phyloP scores from a whole-genome alignment of 35 echinoderm and acorn worm genomes.

The Lytechinus pictus region DNA sequence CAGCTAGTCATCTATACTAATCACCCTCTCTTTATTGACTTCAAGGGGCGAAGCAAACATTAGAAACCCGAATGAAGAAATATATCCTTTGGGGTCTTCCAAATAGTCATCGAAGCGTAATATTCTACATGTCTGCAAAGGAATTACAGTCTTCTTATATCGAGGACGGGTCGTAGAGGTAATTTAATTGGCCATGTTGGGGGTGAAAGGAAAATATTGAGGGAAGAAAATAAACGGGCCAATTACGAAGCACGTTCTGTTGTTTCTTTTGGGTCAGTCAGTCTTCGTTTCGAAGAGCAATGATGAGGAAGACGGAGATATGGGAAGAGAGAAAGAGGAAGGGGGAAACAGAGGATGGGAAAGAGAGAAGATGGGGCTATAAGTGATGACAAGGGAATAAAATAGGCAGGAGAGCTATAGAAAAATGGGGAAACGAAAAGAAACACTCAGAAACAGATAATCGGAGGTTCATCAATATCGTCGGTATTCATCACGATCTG shows the following conservation, averaged over 20 bases:
- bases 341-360: not conserved
- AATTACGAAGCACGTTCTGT: not conserved
- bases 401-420: not conserved
- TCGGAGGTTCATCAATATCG: too few species aligned
- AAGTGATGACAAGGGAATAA: not conserved
- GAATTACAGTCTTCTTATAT: not conserved
- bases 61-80: not conserved
- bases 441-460: not conserved
- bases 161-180: not conserved
- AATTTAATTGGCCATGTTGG: not conserved
- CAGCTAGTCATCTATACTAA: not conserved
- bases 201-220: not conserved
- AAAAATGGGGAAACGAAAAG: not conserved
- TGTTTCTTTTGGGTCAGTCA: not conserved
- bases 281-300: not conserved
- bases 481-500: too few species aligned
- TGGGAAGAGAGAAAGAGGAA: not conserved
- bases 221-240: not conserved
- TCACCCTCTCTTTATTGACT: not conserved
- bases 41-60: not conserved
- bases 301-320: not conserved
- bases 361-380: not conserved
- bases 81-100: not conserved
- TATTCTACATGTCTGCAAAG: not conserved
- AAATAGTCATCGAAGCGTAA: not conserved